A percentile compares a stretch with the other conserved stretches of the same genome.
These are phyloP conservation scores for Ichneumoninae sp. DNA, from an alignment of 2,888 invertebrate species.

Conservation along the genomic window DNA sequence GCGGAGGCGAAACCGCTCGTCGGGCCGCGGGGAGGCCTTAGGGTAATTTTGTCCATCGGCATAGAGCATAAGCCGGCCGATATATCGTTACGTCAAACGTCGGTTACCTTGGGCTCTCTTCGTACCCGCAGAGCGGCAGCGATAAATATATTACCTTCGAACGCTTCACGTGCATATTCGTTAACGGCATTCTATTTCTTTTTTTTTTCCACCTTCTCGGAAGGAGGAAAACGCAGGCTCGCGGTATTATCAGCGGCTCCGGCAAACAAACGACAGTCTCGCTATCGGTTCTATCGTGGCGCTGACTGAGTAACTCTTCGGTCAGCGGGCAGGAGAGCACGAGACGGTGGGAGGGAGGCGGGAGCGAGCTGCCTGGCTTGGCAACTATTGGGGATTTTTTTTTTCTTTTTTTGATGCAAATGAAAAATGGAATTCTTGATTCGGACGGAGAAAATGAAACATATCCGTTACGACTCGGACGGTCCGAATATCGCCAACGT, in stretches of 20 bases:
- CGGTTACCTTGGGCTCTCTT: constrained; percentile 61
- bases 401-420: background rate
- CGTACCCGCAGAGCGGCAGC: constrained; percentile 43
- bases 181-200: constrained; percentile 20
- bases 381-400: background rate
- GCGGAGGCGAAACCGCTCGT: background rate
- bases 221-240: constrained; percentile 22
- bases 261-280: constrained; percentile 59
- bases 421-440: background rate
- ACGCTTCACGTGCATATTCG: constrained; percentile 41
- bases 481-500: constrained; percentile 44
- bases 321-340: background rate
- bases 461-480: background rate
- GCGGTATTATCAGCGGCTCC: constrained; percentile 51
- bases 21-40: background rate
- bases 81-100: constrained; percentile 46
- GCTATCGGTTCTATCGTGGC: constrained; percentile 38
- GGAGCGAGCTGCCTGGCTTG: background rate
- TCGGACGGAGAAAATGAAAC: background rate
- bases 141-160: constrained; percentile 67
- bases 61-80: constrained; percentile 14
- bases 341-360: background rate
- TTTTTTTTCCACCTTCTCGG: constrained; percentile 41
- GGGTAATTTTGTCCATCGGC: constrained; percentile 17
- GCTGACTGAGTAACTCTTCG: constrained; percentile 34